These are phyloP conservation scores for Eumerus sabulonum DNA, from an alignment of 2,888 invertebrate species.

Conservation along the genomic window DNA sequence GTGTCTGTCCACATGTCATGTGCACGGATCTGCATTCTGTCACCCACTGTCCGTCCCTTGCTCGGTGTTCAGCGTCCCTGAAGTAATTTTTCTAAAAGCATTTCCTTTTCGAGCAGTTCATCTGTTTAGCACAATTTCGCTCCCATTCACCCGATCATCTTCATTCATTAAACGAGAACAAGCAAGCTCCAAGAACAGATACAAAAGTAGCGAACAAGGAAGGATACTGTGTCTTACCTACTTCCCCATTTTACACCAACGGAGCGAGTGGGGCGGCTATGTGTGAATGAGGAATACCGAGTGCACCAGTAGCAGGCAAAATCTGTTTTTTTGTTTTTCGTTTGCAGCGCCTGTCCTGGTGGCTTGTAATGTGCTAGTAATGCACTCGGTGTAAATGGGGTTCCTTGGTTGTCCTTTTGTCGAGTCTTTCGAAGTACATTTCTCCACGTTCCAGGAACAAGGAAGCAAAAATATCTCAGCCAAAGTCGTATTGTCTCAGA, in stretches of 20 bases:
- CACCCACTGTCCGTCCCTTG: constrained; percentile 1
- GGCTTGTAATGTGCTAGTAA: constrained; percentile 14
- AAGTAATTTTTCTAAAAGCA: constrained; percentile 61
- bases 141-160: constrained; percentile 30
- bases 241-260: constrained; percentile 37
- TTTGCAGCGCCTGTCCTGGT: constrained; percentile 23
- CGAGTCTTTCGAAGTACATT: constrained; percentile 33
- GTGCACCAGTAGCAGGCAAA: constrained; percentile 28
- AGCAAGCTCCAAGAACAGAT: background rate
- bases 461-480: constrained; percentile 44
- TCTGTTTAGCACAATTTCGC: constrained; percentile 51
- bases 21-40: background rate
- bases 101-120: constrained; percentile 36
- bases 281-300: background rate
- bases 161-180: constrained; percentile 41
- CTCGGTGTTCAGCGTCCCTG: constrained; percentile 23
- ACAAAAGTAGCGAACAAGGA: constrained; percentile 2
- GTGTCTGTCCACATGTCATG: background rate
- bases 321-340: constrained; percentile 24
- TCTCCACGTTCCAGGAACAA: constrained; percentile 39
- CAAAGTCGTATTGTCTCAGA: background rate
- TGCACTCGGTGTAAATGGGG: constrained; percentile 60
- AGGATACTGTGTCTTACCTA: constrained; percentile 47
- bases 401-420: constrained; percentile 55
- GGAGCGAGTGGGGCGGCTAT: constrained; percentile 7